Evolutionary conservation across 2,888 invertebrate genomes (phyloP), one percentile per base, ranked within the genome.

Genomic region (Drepana falcataria): DNA sequence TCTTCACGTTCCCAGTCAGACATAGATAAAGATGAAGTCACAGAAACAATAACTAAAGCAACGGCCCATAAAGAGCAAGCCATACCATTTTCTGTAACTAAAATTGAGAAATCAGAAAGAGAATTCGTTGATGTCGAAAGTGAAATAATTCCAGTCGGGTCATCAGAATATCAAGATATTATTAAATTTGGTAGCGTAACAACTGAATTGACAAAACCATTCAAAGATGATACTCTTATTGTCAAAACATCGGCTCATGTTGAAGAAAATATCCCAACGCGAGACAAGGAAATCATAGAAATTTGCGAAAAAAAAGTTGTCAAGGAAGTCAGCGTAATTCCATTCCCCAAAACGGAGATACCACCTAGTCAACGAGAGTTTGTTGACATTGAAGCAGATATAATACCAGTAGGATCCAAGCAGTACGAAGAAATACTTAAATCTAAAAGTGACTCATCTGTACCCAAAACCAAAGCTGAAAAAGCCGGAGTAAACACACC

Each of bases 341-440:
- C 93, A 7, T 92, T 93, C 55, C 82, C 85, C 4, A 76, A 91
- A 57, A 82, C 83, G 7, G 85, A 86, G 66, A 71, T 78, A 60
- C 91, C 91, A 56, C 65, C 75, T 1, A 93, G 93, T 52, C 89
- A 93, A 70, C 91, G 92, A 65, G 82, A 89, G 59, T 83, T 91
- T 63, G 83, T 92, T 52, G 93, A 93, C 49, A 63, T 91, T 35
- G 88, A 91, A 59, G 75, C 73, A 52, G 84, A 91, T 57, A 91
- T 91, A 37, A 91, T 91, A 64, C 82, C 86, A 33, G 60, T 79
- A 47, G 91, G 85, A 2, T 80, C 90, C 9, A 73, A 77, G 60
- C 90, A 91, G 61, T 91, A 91, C 60, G 91, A 91, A 71, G 91
- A 91, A 75, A 88, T 92, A 49, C 68, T 86, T 63, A 91, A 90